Base-by-base conservation (phyloP, 1,140 invertebrate genomes). In the Zaprionus inermis region DNA sequence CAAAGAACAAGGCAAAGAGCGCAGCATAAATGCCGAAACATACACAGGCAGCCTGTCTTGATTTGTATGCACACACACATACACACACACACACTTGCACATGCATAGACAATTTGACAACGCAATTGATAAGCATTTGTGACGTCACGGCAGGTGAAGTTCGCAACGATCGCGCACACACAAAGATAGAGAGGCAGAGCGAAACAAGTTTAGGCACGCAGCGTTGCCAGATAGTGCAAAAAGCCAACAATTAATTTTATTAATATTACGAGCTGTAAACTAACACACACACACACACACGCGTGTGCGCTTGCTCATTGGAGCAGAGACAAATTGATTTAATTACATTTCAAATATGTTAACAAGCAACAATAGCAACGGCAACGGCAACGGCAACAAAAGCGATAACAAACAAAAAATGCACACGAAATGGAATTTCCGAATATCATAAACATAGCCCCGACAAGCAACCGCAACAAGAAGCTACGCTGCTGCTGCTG, bases 351-450 rank as follows among this genome's bases (percentile, higher is more conserved):
- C 60, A 52, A 79, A 79, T 73, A 72, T 76, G 63, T 72, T 68
- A 69, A 72, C 72, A 75, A 74, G 51, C 72, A 56, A 58, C 51
- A 75, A 64, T 59, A 74, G 56, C 55, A 60, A 73, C 38, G 58
- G 4, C 38, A 66, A 54, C 30, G 61, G 44, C 38, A 60, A 34
- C 51, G 54, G 41, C 44, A 36, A 24, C 30, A 49, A 36, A 30
- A 30, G 65, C 65, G 71, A 73, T 73, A 73, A 77, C 72, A 67
- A 76, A 72, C 41, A 28, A 76, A 65, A 66, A 72, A 72, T 71
- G 59, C 74, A 77, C 64, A 73, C 55, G 70, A 88, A 88, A 71
- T 83, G 83, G 83, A 78, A 86, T 86, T 86, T 86, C 84, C 83
- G 83, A 88, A 86, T 83, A 86, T 86, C 83, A 83, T 86, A 82